These are phyloP conservation scores for Chymomyza caudatula DNA, from an alignment of 2,888 invertebrate genomes.

Conservation along the genomic window DNA sequence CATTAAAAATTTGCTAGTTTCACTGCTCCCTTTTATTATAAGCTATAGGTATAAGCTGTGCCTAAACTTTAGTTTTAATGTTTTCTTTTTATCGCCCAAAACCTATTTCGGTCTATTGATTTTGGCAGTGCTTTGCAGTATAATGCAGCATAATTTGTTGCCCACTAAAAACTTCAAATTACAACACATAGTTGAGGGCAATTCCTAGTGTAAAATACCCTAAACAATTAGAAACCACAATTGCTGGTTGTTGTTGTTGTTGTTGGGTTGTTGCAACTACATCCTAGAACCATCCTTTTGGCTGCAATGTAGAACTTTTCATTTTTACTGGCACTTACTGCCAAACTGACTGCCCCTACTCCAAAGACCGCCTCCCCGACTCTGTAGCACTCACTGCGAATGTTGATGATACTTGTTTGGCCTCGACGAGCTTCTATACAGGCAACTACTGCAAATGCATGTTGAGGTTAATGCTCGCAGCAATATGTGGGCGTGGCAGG, in stretches of 20 bases:
- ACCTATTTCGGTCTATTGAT: not conserved
- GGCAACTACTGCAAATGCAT: constrained; percentile 55
- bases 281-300: constrained; percentile 10
- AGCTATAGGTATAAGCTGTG: too few relatives aligned
- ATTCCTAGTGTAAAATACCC: constrained; percentile 67
- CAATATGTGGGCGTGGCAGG: constrained; percentile 24
- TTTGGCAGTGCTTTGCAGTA: not conserved
- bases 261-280: not conserved
- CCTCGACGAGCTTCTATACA: constrained; percentile 16
- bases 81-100: not conserved
- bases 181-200: constrained; percentile 63
- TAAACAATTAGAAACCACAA: constrained; percentile 68
- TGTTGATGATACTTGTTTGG: constrained; percentile 15
- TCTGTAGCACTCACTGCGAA: not conserved
- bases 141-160: not conserved
- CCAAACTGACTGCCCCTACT: constrained; percentile 23
- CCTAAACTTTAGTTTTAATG: too few relatives aligned
- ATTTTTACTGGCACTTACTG: constrained; percentile 57
- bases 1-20: too few relatives aligned
- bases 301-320: constrained; percentile 58
- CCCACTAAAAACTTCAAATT: constrained; percentile 39
- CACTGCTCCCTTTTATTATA: too few relatives aligned
- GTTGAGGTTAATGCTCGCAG: constrained; percentile 62
- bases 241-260: constrained; percentile 34
- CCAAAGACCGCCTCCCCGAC: constrained; percentile 6